Percentiles rank a stretch among this genome's conserved stretches.
Evolutionary conservation across 2,113 vertebrate species (phyloP).

Genomic region (Heliornis fulica): DNA sequence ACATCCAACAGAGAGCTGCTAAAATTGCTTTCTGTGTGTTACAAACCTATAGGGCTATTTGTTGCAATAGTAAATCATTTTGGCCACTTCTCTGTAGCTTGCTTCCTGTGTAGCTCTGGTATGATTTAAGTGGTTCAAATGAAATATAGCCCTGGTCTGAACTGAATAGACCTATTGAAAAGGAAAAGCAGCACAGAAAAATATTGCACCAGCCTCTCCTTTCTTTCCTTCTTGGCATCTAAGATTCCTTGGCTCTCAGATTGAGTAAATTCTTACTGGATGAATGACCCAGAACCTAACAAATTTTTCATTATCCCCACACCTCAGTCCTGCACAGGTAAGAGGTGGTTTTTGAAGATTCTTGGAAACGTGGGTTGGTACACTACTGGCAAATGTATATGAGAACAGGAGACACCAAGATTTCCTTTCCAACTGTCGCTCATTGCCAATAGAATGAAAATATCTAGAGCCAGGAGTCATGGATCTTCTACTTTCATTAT

Average conservation of each 20-base stretch:
- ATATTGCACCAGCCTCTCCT: not conserved
- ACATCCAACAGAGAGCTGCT: not conserved
- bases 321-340: fast-evolving
- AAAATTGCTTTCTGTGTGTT: not conserved
- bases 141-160: not conserved
- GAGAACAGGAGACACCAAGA: fast-evolving
- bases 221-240: not conserved
- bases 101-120: not conserved
- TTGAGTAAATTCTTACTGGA: not conserved
- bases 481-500: not conserved
- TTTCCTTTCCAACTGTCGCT: not conserved
- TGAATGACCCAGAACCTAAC: not conserved
- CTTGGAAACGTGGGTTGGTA: not conserved
- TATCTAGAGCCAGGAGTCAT: not conserved
- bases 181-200: not conserved
- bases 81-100: not conserved
- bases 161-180: not conserved
- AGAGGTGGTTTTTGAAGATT: not conserved
- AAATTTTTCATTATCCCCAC: not conserved
- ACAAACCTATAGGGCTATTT: not conserved
- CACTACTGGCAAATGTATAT: not conserved
- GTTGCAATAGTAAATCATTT: not conserved
- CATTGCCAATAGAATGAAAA: not conserved
- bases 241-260: not conserved
- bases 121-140: not conserved